Percentiles rank a stretch among this genome's conserved stretches.
Conservation (phyloP, 2,888 invertebrate species). For the Sclerodermus sp. region DNA sequence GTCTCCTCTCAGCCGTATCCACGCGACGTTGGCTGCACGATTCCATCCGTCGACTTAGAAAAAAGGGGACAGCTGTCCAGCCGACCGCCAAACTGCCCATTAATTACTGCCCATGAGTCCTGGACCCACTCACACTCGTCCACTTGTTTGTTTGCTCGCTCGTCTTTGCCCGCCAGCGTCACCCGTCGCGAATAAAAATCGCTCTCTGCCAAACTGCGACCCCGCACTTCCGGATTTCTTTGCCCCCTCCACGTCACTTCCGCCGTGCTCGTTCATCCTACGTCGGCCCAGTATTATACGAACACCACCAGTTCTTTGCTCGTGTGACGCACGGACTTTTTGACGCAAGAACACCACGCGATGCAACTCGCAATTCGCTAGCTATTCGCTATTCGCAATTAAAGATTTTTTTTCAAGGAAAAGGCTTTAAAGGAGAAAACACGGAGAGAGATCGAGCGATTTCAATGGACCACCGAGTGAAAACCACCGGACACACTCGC, state of each 20-base stretch:
- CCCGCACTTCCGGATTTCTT: slow-evolving; percentile 14
- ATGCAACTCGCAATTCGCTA: no score
- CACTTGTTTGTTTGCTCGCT: slow-evolving; percentile 46
- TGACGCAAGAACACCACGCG: no score
- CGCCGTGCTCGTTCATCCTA: background rate
- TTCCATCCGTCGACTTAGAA: slow-evolving; percentile 41
- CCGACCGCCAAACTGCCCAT: slow-evolving; percentile 56
- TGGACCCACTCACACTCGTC: slow-evolving; percentile 37
- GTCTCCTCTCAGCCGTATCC: slow-evolving; percentile 34
- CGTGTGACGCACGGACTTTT: no score
- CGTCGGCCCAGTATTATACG: background rate
- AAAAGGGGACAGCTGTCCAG: slow-evolving; percentile 55
- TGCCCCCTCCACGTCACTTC: background rate
- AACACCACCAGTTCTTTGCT: no score
- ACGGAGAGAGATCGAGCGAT: no score
- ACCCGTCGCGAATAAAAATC: slow-evolving; percentile 36
- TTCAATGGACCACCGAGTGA: no score
- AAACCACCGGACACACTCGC: no score
- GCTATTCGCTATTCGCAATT: no score
- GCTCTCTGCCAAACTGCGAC: slow-evolving; percentile 27
- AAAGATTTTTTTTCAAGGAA: no score
- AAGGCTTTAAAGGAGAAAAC: no score
- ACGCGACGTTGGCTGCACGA: slow-evolving; percentile 37
- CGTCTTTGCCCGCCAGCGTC: slow-evolving; percentile 31
- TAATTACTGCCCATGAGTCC: slow-evolving; percentile 43